Conservation (phyloP, 2,888 invertebrate genomes). For the Euproctis similis region DNA sequence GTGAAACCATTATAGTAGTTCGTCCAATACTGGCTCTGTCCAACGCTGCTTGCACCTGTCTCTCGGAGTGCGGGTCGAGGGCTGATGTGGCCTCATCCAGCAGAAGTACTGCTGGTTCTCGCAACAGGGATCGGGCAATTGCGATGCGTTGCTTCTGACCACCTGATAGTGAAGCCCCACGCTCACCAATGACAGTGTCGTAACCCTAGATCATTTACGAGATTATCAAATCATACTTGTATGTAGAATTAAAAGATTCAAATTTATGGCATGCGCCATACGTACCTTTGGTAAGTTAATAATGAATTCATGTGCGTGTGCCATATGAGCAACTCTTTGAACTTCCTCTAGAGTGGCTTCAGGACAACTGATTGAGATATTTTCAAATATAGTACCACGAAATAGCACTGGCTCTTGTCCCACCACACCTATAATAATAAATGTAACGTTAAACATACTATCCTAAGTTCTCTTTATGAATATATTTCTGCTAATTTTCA, state of each 20-base stretch:
- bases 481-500: too few relatives aligned
- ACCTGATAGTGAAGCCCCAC: constrained; percentile 86
- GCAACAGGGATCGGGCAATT: constrained; percentile 86
- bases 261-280: too few relatives aligned
- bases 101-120: constrained; percentile 83
- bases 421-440: constrained; percentile 83
- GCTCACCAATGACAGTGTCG: constrained; percentile 85
- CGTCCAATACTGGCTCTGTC: constrained; percentile 82
- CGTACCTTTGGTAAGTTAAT: constrained; percentile 80
- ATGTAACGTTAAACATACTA: too few relatives aligned
- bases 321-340: constrained; percentile 81
- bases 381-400: constrained; percentile 83
- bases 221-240: too few relatives aligned
- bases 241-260: too few relatives aligned
- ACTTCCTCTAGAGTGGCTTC: constrained; percentile 81
- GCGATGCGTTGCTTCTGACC: constrained; percentile 91
- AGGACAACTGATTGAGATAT: constrained; percentile 82
- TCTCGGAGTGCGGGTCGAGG: constrained; percentile 86
- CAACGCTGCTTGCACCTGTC: constrained; percentile 85
- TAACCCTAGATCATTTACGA: constrained; percentile 71
- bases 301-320: constrained; percentile 87
- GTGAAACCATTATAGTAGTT: constrained; percentile 84
- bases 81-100: constrained; percentile 91
- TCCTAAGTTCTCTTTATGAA: too few relatives aligned
- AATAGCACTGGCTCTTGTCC: constrained; percentile 93